Evolutionary conservation across 1,140 invertebrate species (phyloP).

Genomic region (Acromyrmex charruanus): DNA sequence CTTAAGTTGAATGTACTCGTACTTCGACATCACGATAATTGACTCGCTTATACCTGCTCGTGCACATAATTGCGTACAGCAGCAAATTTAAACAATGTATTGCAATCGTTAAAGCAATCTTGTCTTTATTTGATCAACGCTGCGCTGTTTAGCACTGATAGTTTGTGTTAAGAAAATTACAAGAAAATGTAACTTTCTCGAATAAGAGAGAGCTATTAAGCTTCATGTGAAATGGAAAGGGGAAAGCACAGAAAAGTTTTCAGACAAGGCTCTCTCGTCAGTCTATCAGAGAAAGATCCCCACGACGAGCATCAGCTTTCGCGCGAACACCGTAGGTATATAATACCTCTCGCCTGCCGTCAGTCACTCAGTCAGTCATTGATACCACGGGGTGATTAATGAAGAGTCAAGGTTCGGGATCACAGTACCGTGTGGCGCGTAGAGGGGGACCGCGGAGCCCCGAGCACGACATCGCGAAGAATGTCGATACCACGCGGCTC

Average conservation of each 20-base stretch:
- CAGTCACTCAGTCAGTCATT: slow-evolving; percentile 86
- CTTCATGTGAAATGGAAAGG: slow-evolving; percentile 11
- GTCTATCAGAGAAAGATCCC: slow-evolving; percentile 62
- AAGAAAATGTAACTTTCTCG: neutral
- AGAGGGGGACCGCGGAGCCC: slow-evolving; percentile 72
- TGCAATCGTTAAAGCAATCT: neutral
- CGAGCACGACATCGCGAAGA: slow-evolving; percentile 79
- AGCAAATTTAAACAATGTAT: slow-evolving; percentile 19
- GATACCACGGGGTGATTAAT: slow-evolving; percentile 86
- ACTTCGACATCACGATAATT: slow-evolving; percentile 29
- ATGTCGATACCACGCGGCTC: slow-evolving; percentile 80
- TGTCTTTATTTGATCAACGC: neutral
- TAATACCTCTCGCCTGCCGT: slow-evolving; percentile 84
- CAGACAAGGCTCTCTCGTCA: slow-evolving; percentile 58
- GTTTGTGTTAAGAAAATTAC: neutral
- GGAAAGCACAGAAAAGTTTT: slow-evolving; percentile 49
- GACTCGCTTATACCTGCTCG: slow-evolving; percentile 5
- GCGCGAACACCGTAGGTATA: slow-evolving; percentile 77
- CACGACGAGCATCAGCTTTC: slow-evolving; percentile 77
- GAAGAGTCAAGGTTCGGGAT: slow-evolving; percentile 86
- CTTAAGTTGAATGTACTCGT: slow-evolving; percentile 1
- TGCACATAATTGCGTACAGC: neutral
- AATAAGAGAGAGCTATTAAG: slow-evolving; percentile 35
- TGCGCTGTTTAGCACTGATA: neutral
- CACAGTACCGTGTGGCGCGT: slow-evolving; percentile 81